Percentiles rank a stretch among this genome's conserved stretches.
These are phyloP conservation scores for Sarcophaga subvicina DNA, from an alignment of 2,888 invertebrate species.

Conservation along the genomic window DNA sequence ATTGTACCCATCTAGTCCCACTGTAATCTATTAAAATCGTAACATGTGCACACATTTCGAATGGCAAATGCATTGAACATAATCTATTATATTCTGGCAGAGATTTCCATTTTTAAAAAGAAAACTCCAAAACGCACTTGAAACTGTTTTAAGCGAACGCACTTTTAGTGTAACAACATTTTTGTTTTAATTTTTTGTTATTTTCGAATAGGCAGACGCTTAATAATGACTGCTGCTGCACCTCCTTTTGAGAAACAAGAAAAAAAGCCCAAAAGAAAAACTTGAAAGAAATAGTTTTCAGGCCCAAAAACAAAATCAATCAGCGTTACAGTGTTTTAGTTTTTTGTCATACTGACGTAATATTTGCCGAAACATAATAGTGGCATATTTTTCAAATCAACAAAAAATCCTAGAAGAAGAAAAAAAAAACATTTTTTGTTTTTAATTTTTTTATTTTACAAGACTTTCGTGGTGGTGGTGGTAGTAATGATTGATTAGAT, in stretches of 20 bases:
- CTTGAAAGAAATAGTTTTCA: constrained; percentile 36
- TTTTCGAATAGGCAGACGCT: constrained; percentile 21
- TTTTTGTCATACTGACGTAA: constrained; percentile 54
- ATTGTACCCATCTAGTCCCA: not conserved
- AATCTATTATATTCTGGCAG: constrained; percentile 48
- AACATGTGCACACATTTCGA: not conserved
- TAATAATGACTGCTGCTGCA: constrained; percentile 38
- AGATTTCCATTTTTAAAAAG: constrained; percentile 52
- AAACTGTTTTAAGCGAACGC: constrained; percentile 57
- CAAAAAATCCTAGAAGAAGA: no score
- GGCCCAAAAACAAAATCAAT: constrained; percentile 56
- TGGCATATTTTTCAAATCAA: constrained; percentile 42
- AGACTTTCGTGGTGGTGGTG: not conserved
- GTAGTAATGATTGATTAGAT: constrained; percentile 41
- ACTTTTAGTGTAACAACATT: constrained; percentile 55
- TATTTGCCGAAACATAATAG: constrained; percentile 32
- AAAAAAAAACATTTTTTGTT: constrained; percentile 10
- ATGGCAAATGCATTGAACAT: not conserved
- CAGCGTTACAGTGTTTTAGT: not conserved
- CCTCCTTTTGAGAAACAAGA: constrained; percentile 56
- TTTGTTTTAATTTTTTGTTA: constrained; percentile 6
- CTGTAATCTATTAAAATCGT: constrained; percentile 35
- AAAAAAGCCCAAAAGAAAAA: constrained; percentile 6
- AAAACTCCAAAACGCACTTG: constrained; percentile 61
- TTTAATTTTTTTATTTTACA: constrained; percentile 4